phyloP scores from a whole-genome alignment of 2,797 vertebrate species.

The Rhinoraja longicauda region DNA sequence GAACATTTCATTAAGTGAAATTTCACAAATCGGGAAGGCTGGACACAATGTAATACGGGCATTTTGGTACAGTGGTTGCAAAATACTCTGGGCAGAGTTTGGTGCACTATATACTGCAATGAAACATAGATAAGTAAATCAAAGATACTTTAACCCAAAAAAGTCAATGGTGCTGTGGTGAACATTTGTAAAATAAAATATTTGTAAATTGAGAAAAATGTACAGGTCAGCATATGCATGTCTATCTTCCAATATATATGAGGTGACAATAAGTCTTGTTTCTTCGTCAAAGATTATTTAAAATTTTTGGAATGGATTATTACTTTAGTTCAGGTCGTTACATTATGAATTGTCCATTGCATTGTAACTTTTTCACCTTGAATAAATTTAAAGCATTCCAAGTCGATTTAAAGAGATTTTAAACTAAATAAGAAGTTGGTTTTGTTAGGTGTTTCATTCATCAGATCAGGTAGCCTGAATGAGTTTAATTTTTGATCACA shows the following conservation, averaged over 20 bases:
- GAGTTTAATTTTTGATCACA: not conserved
- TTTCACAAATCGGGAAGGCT: too few species aligned
- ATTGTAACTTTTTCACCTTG: not conserved
- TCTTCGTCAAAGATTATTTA: not conserved
- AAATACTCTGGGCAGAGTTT: too few species aligned
- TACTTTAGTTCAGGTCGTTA: not conserved
- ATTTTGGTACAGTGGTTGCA: too few species aligned
- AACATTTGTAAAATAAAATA: too few species aligned
- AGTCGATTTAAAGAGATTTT: not conserved
- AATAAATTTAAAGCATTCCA: not conserved
- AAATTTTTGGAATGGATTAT: not conserved
- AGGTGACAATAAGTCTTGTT: not conserved
- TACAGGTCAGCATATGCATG: not conserved
- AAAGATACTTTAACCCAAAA: too few species aligned
- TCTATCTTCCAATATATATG: not conserved
- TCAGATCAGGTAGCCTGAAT: not conserved
- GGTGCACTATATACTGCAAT: too few species aligned
- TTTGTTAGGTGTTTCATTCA: not conserved
- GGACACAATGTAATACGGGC: too few species aligned
- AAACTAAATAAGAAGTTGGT: not conserved
- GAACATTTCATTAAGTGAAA: too few species aligned
- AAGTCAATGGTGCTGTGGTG: too few species aligned
- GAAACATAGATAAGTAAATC: too few species aligned
- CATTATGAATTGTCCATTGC: not conserved
- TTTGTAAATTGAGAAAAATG: too few species aligned